A percentile compares a stretch with the other conserved stretches of the same genome.
Evolutionary conservation across 2,888 invertebrate species (phyloP).

Genomic region (Scelioninae gen. 1): DNA sequence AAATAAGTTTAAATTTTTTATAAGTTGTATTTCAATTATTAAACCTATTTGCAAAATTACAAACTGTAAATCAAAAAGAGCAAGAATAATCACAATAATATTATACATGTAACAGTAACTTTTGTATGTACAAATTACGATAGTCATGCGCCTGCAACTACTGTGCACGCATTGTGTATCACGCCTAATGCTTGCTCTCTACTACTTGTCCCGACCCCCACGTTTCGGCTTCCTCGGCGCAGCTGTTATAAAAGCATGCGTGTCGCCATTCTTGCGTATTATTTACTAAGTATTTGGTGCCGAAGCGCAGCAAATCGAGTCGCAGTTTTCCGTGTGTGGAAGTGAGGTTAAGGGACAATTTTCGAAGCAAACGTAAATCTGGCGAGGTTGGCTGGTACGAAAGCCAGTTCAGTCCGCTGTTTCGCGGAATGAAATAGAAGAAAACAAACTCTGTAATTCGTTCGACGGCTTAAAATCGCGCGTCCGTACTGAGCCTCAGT

Average conservation of each 20-base stretch:
- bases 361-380: not conserved
- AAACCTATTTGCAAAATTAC: too few relatives aligned
- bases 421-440: conserved; percentile 78
- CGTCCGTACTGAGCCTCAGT: conserved; percentile 84
- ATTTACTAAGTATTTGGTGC: conserved; percentile 41
- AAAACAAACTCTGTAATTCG: conserved; percentile 73
- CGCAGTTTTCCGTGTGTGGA: conserved; percentile 29
- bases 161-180: conserved; percentile 10
- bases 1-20: too few relatives aligned
- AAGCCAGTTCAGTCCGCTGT: conserved; percentile 49
- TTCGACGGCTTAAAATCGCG: conserved; percentile 78
- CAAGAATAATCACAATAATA: too few relatives aligned
- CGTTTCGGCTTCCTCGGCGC: conserved; percentile 18
- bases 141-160: too few relatives aligned
- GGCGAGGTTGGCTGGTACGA: conserved; percentile 36
- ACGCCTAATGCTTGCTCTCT: not conserved
- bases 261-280: conserved; percentile 38
- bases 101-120: too few relatives aligned
- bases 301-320: conserved; percentile 1
- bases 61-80: too few relatives aligned
- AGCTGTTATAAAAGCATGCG: conserved; percentile 59
- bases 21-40: too few relatives aligned
- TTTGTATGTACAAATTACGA: too few relatives aligned
- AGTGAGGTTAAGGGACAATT: conserved; percentile 49
- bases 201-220: not conserved